Evolutionary conservation across 2,113 vertebrate species (phyloP), one percentile per base, ranked within the genome.

Genomic region (Cisticola juncidis): DNA sequence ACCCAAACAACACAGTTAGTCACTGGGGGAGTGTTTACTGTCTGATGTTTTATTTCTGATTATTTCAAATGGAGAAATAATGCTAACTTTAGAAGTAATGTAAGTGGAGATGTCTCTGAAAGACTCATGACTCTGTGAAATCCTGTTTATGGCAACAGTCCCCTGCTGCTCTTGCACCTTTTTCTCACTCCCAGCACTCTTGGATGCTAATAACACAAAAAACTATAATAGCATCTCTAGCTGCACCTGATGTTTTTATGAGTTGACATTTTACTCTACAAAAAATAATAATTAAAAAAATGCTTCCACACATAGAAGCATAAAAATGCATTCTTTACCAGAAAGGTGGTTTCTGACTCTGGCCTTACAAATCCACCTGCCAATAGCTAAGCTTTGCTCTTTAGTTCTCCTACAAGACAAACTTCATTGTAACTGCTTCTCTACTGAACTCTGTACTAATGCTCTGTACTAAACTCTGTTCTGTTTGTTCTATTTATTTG

Each of bases 1-100:
- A 98, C 80, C 88, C 91, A 96, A 97, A 97, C 81, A 95, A 74
- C 89, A 92, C 69, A 25, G 88, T 60, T 83, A 78, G 95, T 95
- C 96, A 93, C 97, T 93, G 76, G 82, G 92, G 96, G 90, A 94
- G 64, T 93, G 94, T 96, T 98, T 95, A 86, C 64, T 81, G 89
- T 89, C 95, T 95, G 97, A 97, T 98, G 95, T 97, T 98, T 98
- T 98, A 98, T 98, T 98, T 98, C 98, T 98, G 98, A 98, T 98
- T 98, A 98, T 98, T 98, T 98, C 38, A 23, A 97, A 96, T 86
- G 78, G 95, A 92, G 90, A 95, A 96, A 97, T 94, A 95, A 97
- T 94, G 91, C 90, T 93, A 97, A 97, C 97, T 97, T 98, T 97
- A 94, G 94, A 96, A 97, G 84, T 82, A 91, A 94, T 91, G 65